Conservation (phyloP, 2,797 vertebrate genomes). For the Eupleurogrammus muticus region DNA sequence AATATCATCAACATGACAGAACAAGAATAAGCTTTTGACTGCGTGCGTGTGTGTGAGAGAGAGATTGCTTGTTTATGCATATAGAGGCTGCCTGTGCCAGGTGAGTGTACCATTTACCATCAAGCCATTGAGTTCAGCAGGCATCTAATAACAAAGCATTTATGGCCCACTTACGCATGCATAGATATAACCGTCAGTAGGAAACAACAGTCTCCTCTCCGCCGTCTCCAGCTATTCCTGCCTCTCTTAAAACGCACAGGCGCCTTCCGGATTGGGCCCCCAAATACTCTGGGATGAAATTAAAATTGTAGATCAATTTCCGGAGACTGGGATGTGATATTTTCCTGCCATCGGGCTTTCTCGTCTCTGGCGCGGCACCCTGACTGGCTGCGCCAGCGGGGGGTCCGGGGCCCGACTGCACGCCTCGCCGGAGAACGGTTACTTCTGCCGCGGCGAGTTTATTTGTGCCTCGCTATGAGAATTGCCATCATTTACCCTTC, state of each 20-base stretch:
- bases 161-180: constrained; percentile 81
- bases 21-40: constrained; percentile 22
- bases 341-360: constrained; percentile 87
- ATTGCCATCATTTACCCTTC: constrained; percentile 89
- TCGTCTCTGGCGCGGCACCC: constrained; percentile 82
- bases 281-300: constrained; percentile 83
- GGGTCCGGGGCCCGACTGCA: constrained; percentile 80
- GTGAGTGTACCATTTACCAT: constrained; percentile 81
- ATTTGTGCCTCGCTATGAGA: constrained; percentile 88
- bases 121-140: constrained; percentile 80
- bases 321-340: constrained; percentile 86
- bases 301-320: constrained; percentile 91
- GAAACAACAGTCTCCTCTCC: constrained; percentile 62
- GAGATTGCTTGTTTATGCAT: constrained; percentile 76
- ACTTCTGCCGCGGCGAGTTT: constrained; percentile 87
- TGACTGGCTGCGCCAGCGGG: constrained; percentile 85
- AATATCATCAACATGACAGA: constrained; percentile 54
- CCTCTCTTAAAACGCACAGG: constrained; percentile 73
- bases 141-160: constrained; percentile 84
- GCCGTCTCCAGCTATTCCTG: constrained; percentile 69
- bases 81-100: constrained; percentile 66
- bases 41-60: constrained; percentile 23
- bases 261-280: constrained; percentile 70
- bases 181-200: constrained; percentile 76
- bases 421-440: constrained; percentile 86